These are phyloP conservation scores for Hirtodrosophila duncani DNA, from an alignment of 2,888 invertebrate species.

Conservation along the genomic window DNA sequence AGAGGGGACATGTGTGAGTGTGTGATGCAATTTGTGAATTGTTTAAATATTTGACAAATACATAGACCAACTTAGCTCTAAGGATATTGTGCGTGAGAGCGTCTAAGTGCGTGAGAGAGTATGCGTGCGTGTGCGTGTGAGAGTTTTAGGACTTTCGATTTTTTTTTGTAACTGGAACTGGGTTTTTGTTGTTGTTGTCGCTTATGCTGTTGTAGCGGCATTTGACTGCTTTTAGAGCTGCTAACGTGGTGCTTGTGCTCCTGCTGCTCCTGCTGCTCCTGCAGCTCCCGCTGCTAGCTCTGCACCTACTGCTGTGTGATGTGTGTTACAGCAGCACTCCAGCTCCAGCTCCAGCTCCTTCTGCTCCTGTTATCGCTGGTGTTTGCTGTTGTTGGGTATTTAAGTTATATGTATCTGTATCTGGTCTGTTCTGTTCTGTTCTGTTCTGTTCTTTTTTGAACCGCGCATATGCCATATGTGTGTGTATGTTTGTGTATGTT, in stretches of 20 bases:
- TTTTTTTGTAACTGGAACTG: constrained; percentile 62
- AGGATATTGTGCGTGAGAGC: background rate
- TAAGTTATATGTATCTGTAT: constrained; percentile 42
- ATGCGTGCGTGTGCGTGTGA: constrained; percentile 26
- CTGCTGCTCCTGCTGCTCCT: constrained; percentile 9
- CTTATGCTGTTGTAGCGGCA: constrained; percentile 19
- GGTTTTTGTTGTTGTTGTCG: constrained; percentile 25
- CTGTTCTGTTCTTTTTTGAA: constrained; percentile 37
- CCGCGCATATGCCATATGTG: constrained; percentile 57
- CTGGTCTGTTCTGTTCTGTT: constrained; percentile 55
- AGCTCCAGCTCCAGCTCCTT: background rate
- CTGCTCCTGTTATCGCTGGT: background rate
- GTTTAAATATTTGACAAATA: constrained; percentile 9
- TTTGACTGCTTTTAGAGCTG: background rate
- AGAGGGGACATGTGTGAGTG: too few relatives aligned
- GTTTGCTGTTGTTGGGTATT: constrained; percentile 44
- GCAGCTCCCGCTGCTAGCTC: constrained; percentile 4
- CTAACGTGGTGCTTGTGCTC: constrained; percentile 22
- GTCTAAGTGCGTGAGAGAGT: constrained; percentile 3
- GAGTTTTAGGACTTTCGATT: constrained; percentile 60
- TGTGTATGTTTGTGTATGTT: too few relatives aligned
- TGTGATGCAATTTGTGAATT: too few relatives aligned
- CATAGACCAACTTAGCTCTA: background rate
- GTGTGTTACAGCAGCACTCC: constrained; percentile 6
- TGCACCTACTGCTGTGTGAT: constrained; percentile 6